phyloP scores from a whole-genome alignment of 2,888 invertebrate genomes.

The Thymelicus lineola region DNA sequence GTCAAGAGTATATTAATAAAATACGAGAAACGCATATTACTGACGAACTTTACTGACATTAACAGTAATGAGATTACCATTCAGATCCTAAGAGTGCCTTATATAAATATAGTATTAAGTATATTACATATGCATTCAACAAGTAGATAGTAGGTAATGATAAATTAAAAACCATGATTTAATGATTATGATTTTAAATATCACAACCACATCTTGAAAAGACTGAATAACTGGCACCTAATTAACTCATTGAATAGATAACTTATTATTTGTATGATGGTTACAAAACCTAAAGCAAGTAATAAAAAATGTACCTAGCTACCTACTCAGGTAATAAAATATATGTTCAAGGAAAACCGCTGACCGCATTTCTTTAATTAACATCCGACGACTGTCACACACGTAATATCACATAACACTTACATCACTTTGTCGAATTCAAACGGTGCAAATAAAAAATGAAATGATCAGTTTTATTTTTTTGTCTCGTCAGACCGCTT shows the following conservation, averaged over 20 bases:
- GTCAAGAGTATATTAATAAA: too few relatives aligned
- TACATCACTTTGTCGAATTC: constrained; percentile 39
- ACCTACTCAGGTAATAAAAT: background rate
- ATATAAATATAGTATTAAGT: too few relatives aligned
- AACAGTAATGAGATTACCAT: too few relatives aligned
- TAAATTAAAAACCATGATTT: too few relatives aligned
- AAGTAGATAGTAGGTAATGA: too few relatives aligned
- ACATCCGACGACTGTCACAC: constrained; percentile 34
- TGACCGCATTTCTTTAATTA: constrained; percentile 38
- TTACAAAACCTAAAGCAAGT: constrained; percentile 6
- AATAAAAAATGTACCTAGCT: background rate
- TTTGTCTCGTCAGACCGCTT: constrained; percentile 61
- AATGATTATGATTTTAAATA: too few relatives aligned
- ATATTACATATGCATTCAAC: too few relatives aligned
- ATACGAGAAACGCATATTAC: too few relatives aligned
- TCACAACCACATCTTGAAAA: background rate
- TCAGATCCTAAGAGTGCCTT: too few relatives aligned
- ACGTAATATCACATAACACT: constrained; percentile 40
- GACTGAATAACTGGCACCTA: background rate
- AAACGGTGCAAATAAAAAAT: constrained; percentile 32
- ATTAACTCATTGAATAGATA: background rate
- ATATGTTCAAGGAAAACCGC: constrained; percentile 32
- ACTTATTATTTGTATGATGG: background rate
- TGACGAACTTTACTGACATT: too few relatives aligned
- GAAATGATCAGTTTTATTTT: constrained; percentile 31